phyloP scores from a whole-genome alignment of 2,888 invertebrate species.

The Aspidiotus rigidus region DNA sequence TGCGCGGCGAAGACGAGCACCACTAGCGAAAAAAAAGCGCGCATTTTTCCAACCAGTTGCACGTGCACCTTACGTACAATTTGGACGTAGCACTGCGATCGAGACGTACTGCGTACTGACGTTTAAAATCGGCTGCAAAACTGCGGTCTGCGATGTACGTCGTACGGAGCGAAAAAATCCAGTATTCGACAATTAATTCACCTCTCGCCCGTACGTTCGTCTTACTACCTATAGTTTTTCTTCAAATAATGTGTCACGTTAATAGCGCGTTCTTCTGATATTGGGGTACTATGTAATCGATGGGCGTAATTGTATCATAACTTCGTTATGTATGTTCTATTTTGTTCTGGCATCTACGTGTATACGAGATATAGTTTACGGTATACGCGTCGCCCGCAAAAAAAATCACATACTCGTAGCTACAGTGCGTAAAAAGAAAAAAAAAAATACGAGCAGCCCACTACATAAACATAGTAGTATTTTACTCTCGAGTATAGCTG shows the following conservation, averaged over 20 bases:
- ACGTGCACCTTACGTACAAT: not conserved
- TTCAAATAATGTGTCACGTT: slow-evolving; percentile 25
- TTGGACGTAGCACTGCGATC: not conserved
- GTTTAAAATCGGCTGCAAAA: slow-evolving; percentile 1
- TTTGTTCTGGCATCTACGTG: slow-evolving; percentile 6
- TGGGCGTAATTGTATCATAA: slow-evolving; percentile 31
- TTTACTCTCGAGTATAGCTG: slow-evolving; percentile 8
- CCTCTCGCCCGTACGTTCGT: not conserved
- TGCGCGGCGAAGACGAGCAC: too few relatives aligned
- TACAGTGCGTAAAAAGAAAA: too few relatives aligned
- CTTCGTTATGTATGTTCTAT: slow-evolving; percentile 27
- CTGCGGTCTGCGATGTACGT: not conserved
- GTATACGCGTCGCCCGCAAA: not conserved
- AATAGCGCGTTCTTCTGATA: slow-evolving; percentile 3
- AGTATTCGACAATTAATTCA: not conserved
- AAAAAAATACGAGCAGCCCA: slow-evolving; percentile 17
- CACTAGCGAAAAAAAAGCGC: too few relatives aligned
- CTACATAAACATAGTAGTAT: slow-evolving; percentile 7
- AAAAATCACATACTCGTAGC: not conserved
- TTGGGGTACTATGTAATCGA: slow-evolving; percentile 29
- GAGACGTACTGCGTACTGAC: slow-evolving; percentile 1
- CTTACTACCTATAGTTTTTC: slow-evolving; percentile 3
- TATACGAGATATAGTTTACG: not conserved
- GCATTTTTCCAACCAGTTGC: too few relatives aligned
- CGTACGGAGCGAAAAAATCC: slow-evolving; percentile 5